Evolutionary conservation across 2,113 vertebrate species (phyloP).

Genomic region (Notarius quadriscutis): DNA sequence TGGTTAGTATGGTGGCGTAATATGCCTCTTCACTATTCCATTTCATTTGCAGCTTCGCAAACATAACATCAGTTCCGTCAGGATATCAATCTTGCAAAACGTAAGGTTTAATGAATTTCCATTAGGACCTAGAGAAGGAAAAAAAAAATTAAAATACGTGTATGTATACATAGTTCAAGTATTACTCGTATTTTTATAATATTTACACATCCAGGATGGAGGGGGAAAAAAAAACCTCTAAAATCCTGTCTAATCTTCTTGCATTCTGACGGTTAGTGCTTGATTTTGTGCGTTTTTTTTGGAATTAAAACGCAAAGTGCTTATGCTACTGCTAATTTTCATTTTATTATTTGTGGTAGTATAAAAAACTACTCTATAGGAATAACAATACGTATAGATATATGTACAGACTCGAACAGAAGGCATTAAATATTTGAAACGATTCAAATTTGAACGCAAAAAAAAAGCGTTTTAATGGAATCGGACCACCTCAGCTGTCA

Average conservation of each 20-base stretch:
- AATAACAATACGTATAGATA: not conserved
- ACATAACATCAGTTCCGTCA: not conserved
- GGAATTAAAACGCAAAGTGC: no score
- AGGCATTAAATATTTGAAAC: not conserved
- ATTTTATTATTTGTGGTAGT: not conserved
- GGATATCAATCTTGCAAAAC: not conserved
- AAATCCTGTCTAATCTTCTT: not conserved
- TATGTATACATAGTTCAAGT: not conserved
- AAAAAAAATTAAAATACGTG: not conserved
- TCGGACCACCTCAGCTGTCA: not conserved
- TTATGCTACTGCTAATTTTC: not conserved
- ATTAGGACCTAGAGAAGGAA: not conserved
- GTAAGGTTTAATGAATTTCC: not conserved
- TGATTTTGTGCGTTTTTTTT: not conserved
- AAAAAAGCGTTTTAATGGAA: not conserved
- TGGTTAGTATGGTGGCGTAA: not conserved
- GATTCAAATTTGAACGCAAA: not conserved
- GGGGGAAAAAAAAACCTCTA: not conserved
- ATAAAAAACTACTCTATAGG: not conserved
- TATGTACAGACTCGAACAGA: not conserved
- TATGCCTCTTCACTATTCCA: not conserved
- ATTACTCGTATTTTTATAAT: not conserved
- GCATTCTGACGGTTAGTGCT: not conserved
- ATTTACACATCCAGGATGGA: not conserved
- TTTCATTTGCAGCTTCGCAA: conserved; percentile 7